Evolutionary conservation across 2,113 vertebrate genomes (phyloP), one percentile per base, ranked within the genome.

Genomic region (Zapus hudsonius): DNA sequence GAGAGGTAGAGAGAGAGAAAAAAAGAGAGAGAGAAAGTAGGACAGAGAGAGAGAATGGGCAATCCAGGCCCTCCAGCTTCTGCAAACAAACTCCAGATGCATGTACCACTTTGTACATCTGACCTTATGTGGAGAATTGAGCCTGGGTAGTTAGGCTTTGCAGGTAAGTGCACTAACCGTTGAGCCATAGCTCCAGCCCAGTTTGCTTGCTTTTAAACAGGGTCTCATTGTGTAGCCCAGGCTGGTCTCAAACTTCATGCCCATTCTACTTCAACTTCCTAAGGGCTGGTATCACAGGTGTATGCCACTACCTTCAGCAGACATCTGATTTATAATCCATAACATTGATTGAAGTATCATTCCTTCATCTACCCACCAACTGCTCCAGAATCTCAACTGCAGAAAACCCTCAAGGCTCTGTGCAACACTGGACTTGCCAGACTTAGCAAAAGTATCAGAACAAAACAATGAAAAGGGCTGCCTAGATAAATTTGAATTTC

Each of bases 401-500:
- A 87, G 40, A 91, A 81, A 80, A 5, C 29, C 74, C 57, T 75
- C 57, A n/a, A 78, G 92, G 91, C 66, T 63, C 63, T 73, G 47
- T 70, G 66, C 17, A 82, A 63, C 23, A 38, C 55, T 61, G 76
- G 80, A 80, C 38, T 76, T 38, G 27, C 16, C 64, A 61, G 22
- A 91, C 55, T 87, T 89, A 93, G 29, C 47, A 86, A 69, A 57
- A 76, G 11, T 44, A 90, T 59, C 2, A 31, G 66, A 75, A 63
- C 57, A 27, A 91, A 91, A 16, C 55, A 66, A 64, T 20, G 78
- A 27, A 52, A 80, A 83, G 72, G 10, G 25, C 67, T 44, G 2
- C 11, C 25, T 36, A 61, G 38, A 52, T 94, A 85, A 55, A 85
- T 73, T 44, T 89, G 87, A 55, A 80, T 96, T 84, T 83, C 13